phyloP scores from a whole-genome alignment of 2,888 invertebrate genomes.

The Biston stratarius region DNA sequence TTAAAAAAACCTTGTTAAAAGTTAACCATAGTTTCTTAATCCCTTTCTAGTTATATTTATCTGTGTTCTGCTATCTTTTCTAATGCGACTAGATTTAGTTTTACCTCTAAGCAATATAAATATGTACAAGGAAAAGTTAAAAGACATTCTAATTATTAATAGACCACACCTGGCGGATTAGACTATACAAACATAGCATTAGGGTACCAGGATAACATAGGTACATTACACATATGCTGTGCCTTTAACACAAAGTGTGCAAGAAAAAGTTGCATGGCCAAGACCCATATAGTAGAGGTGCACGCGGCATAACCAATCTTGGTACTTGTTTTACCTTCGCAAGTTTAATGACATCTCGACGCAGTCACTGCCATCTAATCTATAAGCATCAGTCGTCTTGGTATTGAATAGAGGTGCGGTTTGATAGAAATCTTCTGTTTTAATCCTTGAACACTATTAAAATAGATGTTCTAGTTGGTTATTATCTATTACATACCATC shows the following conservation, averaged over 20 bases:
- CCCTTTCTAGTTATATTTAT: no score
- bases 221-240: constrained; percentile 54
- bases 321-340: constrained; percentile 65
- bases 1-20: no score
- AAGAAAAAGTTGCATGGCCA: constrained; percentile 86
- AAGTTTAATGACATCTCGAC: constrained; percentile 44
- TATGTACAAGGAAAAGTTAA: constrained; percentile 10
- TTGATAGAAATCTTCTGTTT: constrained; percentile 29
- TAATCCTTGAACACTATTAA: constrained; percentile 35
- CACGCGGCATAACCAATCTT: constrained; percentile 66
- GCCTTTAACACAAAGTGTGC: constrained; percentile 70
- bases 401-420: constrained; percentile 19
- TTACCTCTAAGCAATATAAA: neutral
- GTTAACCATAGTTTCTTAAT: no score
- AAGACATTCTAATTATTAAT: constrained; percentile 30
- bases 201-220: constrained; percentile 65
- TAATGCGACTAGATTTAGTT: neutral
- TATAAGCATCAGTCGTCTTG: constrained; percentile 15
- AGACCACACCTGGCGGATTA: constrained; percentile 28
- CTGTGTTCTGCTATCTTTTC: no score
- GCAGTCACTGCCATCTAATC: constrained; percentile 2
- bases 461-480: neutral
- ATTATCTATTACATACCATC: neutral
- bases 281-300: constrained; percentile 81
- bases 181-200: constrained; percentile 26